A percentile compares a stretch with the other conserved stretches of the same genome.
Conservation (phyloP, 2,888 invertebrate genomes). For the Diarsia rubi region DNA sequence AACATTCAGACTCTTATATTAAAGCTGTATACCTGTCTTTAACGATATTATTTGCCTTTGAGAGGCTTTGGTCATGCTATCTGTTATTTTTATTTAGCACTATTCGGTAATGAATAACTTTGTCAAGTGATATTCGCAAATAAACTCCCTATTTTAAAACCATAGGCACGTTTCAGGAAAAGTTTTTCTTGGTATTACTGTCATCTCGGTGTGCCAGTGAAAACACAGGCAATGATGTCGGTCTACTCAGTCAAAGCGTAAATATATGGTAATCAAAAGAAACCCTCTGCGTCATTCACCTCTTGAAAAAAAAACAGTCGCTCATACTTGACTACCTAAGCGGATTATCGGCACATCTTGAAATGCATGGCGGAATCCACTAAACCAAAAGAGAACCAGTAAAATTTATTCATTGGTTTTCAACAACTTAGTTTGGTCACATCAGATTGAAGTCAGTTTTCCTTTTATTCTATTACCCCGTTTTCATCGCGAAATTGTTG, state of each 20-base stretch:
- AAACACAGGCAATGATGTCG: not conserved
- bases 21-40: not conserved
- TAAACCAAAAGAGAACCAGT: constrained; percentile 56
- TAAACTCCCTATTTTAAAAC: not conserved
- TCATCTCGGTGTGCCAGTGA: not conserved
- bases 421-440: constrained; percentile 60
- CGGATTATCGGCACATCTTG: constrained; percentile 67
- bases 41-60: not conserved
- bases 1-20: not conserved
- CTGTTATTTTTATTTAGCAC: not conserved
- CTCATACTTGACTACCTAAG: constrained; percentile 47
- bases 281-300: constrained; percentile 15
- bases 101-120: not conserved
- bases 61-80: not conserved
- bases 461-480: constrained; percentile 35
- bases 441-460: constrained; percentile 38
- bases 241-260: not conserved
- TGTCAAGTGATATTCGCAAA: not conserved
- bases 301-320: constrained; percentile 34
- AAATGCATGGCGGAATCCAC: constrained; percentile 66
- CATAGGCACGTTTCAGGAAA: not conserved
- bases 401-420: constrained; percentile 76
- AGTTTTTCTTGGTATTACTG: not conserved
- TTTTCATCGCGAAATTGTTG: constrained; percentile 23
- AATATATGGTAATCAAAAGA: not conserved